These are phyloP conservation scores for Puffinus mauretanicus DNA, from an alignment of 2,113 vertebrate genomes.

Conservation along the genomic window DNA sequence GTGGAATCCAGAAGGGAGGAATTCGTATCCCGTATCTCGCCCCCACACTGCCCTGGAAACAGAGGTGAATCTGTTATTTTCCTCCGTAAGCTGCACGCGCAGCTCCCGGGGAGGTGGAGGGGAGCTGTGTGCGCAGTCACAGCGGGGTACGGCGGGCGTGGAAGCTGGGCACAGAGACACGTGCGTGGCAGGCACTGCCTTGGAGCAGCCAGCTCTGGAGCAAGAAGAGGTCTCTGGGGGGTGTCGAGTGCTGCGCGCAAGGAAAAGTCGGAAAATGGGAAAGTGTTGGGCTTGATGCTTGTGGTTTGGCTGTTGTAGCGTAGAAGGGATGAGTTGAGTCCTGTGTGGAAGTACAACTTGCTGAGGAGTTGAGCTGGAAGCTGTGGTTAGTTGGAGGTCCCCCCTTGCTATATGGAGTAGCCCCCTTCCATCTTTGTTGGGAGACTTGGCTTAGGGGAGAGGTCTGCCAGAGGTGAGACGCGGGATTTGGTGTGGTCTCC, in stretches of 20 bases:
- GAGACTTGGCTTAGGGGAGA: not conserved
- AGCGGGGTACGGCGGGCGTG: fast-evolving
- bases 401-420: not conserved
- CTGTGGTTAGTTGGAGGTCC: not conserved
- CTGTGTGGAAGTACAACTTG: not conserved
- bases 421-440: not conserved
- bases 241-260: fast-evolving
- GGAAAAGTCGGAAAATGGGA: not conserved
- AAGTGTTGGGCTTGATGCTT: not conserved
- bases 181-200: not conserved
- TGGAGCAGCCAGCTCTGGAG: not conserved
- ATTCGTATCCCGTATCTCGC: not conserved
- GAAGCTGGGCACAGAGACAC: fast-evolving
- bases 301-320: not conserved
- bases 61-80: not conserved
- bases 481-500: not conserved
- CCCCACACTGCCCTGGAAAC: not conserved
- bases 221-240: fast-evolving
- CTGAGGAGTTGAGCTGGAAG: not conserved
- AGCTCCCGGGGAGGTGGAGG: not conserved
- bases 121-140: not conserved
- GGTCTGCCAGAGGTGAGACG: not conserved
- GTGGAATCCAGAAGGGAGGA: slow-evolving; percentile 1
- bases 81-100: not conserved
- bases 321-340: not conserved